phyloP scores from a whole-genome alignment of 1,140 invertebrate species.

The Lucilia cuprina region DNA sequence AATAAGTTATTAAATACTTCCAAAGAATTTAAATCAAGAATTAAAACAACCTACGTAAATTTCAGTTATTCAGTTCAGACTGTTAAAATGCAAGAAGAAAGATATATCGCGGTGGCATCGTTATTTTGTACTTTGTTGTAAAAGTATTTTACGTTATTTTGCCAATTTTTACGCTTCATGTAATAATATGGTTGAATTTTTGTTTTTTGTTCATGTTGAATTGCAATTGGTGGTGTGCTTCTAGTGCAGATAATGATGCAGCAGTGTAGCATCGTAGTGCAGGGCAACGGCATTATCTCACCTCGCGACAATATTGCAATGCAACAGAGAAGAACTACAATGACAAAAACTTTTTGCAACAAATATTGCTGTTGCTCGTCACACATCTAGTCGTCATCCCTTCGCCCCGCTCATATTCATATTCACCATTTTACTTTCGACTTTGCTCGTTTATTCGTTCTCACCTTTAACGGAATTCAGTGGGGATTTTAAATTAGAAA shows the following conservation, averaged over 20 bases:
- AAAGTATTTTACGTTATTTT: slow-evolving; percentile 33
- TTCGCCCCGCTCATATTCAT: neutral
- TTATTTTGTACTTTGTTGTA: slow-evolving; percentile 16
- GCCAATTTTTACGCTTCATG: slow-evolving; percentile 35
- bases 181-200: slow-evolving; percentile 28
- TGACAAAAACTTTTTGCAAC: neutral
- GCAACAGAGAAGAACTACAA: neutral
- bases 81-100: no score
- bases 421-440: neutral
- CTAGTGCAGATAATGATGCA: neutral
- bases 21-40: no score
- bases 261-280: neutral
- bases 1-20: no score
- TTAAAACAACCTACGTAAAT: no score
- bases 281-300: neutral
- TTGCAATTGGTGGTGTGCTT: neutral
- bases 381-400: no score
- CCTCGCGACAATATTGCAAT: neutral
- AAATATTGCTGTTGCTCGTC: neutral
- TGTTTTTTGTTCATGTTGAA: neutral
- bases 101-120: neutral
- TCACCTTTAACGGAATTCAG: neutral
- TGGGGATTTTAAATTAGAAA: neutral
- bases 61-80: no score
- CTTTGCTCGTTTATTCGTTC: neutral